Evolutionary conservation across 2,888 invertebrate species (phyloP), one percentile per base, ranked within the genome.

Genomic region (Pachliopta kotzebuea): DNA sequence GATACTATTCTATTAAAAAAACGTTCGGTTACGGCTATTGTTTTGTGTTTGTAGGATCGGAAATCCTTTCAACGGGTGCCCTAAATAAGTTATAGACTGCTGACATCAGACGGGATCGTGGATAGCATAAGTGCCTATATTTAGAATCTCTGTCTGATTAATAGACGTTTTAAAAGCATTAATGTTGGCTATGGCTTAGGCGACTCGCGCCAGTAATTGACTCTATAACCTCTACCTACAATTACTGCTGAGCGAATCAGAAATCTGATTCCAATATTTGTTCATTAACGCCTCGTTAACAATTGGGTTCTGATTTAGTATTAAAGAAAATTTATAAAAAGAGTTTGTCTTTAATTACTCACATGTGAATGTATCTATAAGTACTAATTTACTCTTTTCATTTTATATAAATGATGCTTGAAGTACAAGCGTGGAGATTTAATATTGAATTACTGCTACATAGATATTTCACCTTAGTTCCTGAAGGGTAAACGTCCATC

Each of bases 91-190:
- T 56, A 55, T 53, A 45, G 58, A 50, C 65, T 70, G 80, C 84
- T 89, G 87, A 89, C 89, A 87, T 90, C 88, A 89, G 71, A 71
- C 73, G 67, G 76, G 76, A 79, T 79, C 76, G 78, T 72, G 74
- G 80, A 83, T 84, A 83, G 84, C 88, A 89, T 90, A 90, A 90
- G 82, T 80, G 81, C 79, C 90, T 91, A 91, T 90, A 90, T 91
- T 90, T 91, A 91, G 90, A 90, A 90, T 88, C 88, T 80, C 83
- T 86, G 76, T 74, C 84, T 88, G 84, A 86, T 89, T 89, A 89
- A 90, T 87, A 82, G 73, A 75, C 76, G 79, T 81, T 81, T 82
- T 83, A 84, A 79, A 80, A 75, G 75, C 67, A 70, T 65, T 49
- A 74, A 70, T 68, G 71, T 70, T 62, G 70, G 71, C 70, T 75